These are phyloP conservation scores for Sebastes flavidus DNA, from an alignment of 2,797 vertebrate genomes.

Conservation along the genomic window DNA sequence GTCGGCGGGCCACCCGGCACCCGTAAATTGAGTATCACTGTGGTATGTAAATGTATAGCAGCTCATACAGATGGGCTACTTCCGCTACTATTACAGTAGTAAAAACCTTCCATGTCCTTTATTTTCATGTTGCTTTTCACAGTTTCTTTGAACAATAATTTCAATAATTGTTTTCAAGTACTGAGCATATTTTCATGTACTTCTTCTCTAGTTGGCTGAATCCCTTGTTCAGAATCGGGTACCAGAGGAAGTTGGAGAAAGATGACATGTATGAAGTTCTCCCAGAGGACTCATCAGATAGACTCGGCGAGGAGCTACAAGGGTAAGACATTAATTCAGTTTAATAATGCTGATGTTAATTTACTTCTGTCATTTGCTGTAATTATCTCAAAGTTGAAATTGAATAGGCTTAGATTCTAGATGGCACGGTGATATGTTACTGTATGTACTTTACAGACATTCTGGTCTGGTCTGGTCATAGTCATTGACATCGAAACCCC, in stretches of 20 bases:
- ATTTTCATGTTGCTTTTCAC: neutral
- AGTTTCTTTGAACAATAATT: neutral
- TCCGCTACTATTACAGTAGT: neutral
- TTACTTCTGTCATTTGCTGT: neutral
- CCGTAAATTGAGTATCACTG: neutral
- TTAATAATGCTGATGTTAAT: neutral
- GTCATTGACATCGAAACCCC: neutral
- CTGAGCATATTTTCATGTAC: neutral
- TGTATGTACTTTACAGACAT: neutral
- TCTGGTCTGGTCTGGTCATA: neutral
- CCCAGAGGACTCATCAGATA: conserved; percentile 88
- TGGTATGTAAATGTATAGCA: neutral
- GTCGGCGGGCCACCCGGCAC: no score
- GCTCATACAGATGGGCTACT: neutral
- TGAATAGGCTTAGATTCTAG: neutral
- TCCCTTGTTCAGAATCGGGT: conserved; percentile 90
- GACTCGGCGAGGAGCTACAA: conserved; percentile 90
- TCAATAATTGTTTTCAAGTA: neutral
- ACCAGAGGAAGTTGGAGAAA: conserved; percentile 90
- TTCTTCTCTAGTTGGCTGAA: conserved; percentile 89
- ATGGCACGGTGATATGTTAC: neutral
- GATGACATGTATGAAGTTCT: conserved; percentile 95
- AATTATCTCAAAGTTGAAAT: neutral
- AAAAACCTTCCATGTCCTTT: neutral
- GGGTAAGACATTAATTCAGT: conserved; percentile 73